phyloP scores from a whole-genome alignment of 64 coral and sea anemone genomes.

The Porites lutea region DNA sequence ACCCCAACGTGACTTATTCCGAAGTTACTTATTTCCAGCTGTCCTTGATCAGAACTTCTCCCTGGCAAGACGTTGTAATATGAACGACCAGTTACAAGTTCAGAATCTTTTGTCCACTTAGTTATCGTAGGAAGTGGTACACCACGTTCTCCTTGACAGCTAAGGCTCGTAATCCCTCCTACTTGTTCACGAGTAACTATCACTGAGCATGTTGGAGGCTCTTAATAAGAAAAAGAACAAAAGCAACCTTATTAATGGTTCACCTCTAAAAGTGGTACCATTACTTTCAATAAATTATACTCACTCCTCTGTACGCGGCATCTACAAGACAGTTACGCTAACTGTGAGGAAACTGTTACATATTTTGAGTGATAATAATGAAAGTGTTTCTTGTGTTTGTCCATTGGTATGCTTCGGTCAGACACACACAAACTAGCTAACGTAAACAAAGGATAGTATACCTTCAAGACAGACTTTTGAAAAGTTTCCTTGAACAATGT shows the following conservation, averaged over 20 bases:
- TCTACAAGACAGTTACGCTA: no score
- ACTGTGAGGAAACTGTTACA: no score
- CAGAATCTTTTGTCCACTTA: conserved; percentile 72
- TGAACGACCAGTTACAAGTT: background rate
- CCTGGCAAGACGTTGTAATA: conserved; percentile 47
- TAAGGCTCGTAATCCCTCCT: conserved; percentile 31
- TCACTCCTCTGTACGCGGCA: no score
- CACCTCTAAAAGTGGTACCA: no score
- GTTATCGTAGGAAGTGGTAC: conserved; percentile 66
- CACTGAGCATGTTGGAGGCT: conserved; percentile 68
- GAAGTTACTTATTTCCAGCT: conserved; percentile 71
- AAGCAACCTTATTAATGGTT: no score
- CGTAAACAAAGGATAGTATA: conserved; percentile 1
- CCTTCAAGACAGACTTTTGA: conserved; percentile 70
- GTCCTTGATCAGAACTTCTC: conserved; percentile 25
- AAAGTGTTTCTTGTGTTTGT: no score
- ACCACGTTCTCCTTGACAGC: conserved; percentile 55
- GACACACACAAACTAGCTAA: no score
- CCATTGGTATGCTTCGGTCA: no score
- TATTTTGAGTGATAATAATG: no score
- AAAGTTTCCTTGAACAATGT: conserved; percentile 60
- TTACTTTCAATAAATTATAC: no score
- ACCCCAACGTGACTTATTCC: conserved; percentile 69
- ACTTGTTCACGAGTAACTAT: conserved; percentile 6
- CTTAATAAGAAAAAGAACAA: conserved; percentile 8